A percentile compares a stretch with the other conserved stretches of the same genome.
phyloP scores from a whole-genome alignment of 1,140 invertebrate genomes.

The Brachionus plicatilis region DNA sequence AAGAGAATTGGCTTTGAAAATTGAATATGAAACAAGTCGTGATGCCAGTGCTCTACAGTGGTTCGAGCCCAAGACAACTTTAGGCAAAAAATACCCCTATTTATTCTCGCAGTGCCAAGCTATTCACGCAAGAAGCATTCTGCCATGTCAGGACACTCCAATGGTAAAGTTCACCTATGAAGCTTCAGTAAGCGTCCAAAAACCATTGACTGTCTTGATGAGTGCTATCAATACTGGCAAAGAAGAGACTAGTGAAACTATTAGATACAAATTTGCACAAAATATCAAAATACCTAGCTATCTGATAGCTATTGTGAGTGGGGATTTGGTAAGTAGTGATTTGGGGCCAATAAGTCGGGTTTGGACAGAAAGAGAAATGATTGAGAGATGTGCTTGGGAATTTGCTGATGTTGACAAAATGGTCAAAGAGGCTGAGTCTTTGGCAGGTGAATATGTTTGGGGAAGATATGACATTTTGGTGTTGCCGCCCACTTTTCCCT shows the following conservation, averaged over 20 bases:
- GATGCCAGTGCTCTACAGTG: constrained; percentile 73
- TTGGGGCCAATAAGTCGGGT: constrained; percentile 74
- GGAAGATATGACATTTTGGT: constrained; percentile 75
- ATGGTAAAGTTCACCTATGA: constrained; percentile 79
- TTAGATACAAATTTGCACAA: constrained; percentile 24
- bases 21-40: constrained; percentile 51
- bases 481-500: constrained; percentile 86
- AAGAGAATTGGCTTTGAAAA: constrained; percentile 39
- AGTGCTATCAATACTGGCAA: constrained; percentile 64
- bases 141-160: constrained; percentile 90
- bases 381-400: constrained; percentile 77
- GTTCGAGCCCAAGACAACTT: constrained; percentile 77
- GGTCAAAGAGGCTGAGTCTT: constrained; percentile 71
- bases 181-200: constrained; percentile 64
- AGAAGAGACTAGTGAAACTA: constrained; percentile 43
- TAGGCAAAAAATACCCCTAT: constrained; percentile 77
- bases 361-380: constrained; percentile 79
- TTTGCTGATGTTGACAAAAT: constrained; percentile 76
- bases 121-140: constrained; percentile 73
- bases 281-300: constrained; percentile 58
- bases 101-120: constrained; percentile 87
- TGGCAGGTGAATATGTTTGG: constrained; percentile 58
- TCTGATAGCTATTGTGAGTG: constrained; percentile 77
- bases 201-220: constrained; percentile 73
- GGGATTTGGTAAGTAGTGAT: constrained; percentile 66